Conservation (phyloP, 2,888 invertebrate genomes). For the Hyposoter dolosus region DNA sequence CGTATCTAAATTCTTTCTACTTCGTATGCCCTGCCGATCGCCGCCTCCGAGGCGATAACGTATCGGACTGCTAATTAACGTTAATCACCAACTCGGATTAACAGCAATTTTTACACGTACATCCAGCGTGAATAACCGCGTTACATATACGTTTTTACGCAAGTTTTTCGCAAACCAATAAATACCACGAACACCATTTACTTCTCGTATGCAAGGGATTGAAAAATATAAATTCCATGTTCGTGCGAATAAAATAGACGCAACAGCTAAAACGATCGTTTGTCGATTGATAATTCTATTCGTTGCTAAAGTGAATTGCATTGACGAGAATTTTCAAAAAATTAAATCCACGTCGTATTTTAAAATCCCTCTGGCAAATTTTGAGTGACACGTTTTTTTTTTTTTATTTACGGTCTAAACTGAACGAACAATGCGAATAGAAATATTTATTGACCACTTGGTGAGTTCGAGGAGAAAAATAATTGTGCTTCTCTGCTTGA, state of each 20-base stretch:
- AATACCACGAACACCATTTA: background rate
- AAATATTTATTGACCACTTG: background rate
- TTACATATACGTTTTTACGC: background rate
- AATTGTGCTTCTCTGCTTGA: background rate
- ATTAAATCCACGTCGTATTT: background rate
- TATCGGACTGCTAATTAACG: constrained; percentile 36
- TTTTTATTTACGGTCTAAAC: background rate
- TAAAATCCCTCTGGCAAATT: background rate
- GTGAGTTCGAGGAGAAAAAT: background rate
- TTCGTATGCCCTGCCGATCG: background rate
- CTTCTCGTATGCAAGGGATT: background rate
- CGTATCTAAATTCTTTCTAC: background rate
- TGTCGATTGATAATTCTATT: background rate
- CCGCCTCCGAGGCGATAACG: constrained; percentile 31
- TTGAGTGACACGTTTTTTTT: too few species aligned
- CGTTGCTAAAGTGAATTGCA: background rate
- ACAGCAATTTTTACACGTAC: background rate
- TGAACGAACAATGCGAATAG: background rate
- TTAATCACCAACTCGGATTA: constrained; percentile 16
- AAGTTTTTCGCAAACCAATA: background rate
- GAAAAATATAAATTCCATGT: background rate
- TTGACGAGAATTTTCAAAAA: background rate
- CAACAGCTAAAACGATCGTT: background rate
- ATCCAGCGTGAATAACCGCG: background rate
- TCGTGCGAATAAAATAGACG: background rate